phyloP scores from a whole-genome alignment of 1,140 invertebrate genomes.

The Ostrea denselamellosa region DNA sequence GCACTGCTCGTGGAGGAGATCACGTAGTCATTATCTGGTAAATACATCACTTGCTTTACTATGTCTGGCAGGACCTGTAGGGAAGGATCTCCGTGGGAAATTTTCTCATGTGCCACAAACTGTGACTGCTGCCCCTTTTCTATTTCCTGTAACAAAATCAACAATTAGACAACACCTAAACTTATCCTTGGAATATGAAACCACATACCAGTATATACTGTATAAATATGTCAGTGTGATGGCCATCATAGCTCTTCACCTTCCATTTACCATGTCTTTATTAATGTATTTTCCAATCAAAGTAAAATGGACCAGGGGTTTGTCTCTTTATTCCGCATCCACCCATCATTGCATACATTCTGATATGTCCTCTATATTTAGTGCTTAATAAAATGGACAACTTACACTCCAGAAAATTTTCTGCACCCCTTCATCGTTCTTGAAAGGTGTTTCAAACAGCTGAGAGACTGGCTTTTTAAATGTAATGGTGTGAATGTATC shows the following conservation, averaged over 20 bases:
- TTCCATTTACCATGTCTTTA: too few species aligned
- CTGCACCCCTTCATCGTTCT: constrained; percentile 71
- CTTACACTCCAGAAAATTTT: constrained; percentile 76
- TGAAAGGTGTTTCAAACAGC: constrained; percentile 75
- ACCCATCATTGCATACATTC: too few species aligned
- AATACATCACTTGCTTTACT: constrained; percentile 74
- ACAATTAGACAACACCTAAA: too few species aligned
- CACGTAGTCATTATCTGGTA: constrained; percentile 75
- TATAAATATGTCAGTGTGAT: too few species aligned
- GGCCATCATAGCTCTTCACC: too few species aligned
- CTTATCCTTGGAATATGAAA: too few species aligned
- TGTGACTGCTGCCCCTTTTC: constrained; percentile 45
- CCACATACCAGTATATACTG: too few species aligned
- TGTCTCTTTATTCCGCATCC: too few species aligned
- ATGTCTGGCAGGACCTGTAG: constrained; percentile 69
- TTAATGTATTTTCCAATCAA: too few species aligned
- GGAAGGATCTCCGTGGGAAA: constrained; percentile 45
- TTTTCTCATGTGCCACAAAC: constrained; percentile 52
- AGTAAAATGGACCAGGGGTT: too few species aligned
- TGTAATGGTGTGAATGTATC: constrained; percentile 73
- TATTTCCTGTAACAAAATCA: constrained; percentile 40
- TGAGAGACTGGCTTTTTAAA: constrained; percentile 76
- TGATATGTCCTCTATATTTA: too few species aligned
- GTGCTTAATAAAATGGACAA: background rate
- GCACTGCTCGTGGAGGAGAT: constrained; percentile 74